Evolutionary conservation across 37 sponge, comb jelly and placozoan genomes (phyloP), one percentile per base, ranked within the genome.

Genomic region (Diacarnus erythraeanus): DNA sequence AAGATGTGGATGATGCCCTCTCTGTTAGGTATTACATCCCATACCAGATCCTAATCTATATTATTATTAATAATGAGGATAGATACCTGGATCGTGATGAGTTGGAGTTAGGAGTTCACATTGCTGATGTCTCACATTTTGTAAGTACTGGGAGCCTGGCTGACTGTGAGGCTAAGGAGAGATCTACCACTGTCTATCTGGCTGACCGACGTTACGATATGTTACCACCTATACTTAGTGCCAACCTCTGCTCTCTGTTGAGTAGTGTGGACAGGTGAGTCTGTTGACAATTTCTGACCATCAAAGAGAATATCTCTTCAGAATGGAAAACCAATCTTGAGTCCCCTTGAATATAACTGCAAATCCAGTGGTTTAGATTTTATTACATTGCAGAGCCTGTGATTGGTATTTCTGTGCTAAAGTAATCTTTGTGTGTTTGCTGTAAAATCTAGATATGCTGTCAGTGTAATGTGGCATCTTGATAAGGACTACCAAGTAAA

Each of bases 101-200:
- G 17, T 58, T 78, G 25, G 90, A 93, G 64, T 72, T 93, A 30
- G 94, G 90, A 9, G 90, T 93, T 21, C 94, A 93, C 83, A 93
- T 93, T 42, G 90, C 94, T 71, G 94, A 93, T 71, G 94, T 93
- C 1, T 89, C 94, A n/a, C 69, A 85, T 65, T 93, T 89, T 83
- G 94, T 93, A 25, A 77, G 21, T 22, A 56, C 90, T 27, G 88
- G 80, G 29, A 81, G 76, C 25, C 58, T 79, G 30, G 69, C 78
- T 18, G 92, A 91, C 67, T 27, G 21, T 41, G 92, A 91, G 58
- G 92, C 92, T 15, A 42, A 21, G 6, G 30, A 40, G 27, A 66
- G 88, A 40, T 80, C 86, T 20, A 92, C 93, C 30, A 80, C 93
- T 40, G 82, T 92, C 56, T 92, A 92, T 70, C 57, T 93, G 42